Percentiles rank a stretch among this genome's conserved stretches.
Conservation (phyloP, 2,797 vertebrate species). For the Chiloscyllium punctatum region DNA sequence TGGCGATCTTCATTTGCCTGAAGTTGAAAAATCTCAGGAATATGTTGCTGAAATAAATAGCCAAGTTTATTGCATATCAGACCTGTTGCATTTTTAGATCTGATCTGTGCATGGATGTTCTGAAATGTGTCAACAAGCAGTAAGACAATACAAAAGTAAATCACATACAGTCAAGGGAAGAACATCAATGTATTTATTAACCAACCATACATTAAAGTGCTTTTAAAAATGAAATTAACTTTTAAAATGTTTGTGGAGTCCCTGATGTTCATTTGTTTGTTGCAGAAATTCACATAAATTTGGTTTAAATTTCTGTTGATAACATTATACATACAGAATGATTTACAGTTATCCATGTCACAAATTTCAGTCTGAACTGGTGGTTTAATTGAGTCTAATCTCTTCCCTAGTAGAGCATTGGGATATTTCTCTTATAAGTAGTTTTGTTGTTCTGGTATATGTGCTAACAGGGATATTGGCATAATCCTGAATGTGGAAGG, state of each 20-base stretch:
- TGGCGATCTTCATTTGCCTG: neutral
- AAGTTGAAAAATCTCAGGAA: neutral
- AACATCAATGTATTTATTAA: neutral
- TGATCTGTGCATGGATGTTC: neutral
- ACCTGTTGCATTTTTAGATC: neutral
- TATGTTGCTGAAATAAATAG: neutral
- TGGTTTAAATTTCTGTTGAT: neutral
- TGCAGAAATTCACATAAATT: neutral
- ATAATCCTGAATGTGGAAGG: neutral
- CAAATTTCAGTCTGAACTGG: neutral
- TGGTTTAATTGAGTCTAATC: neutral
- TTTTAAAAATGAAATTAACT: neutral
- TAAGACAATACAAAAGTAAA: neutral
- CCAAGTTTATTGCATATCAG: neutral
- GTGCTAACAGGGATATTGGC: neutral
- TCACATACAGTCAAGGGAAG: neutral
- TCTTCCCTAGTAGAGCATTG: neutral
- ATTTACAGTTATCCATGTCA: neutral
- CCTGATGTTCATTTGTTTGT: neutral
- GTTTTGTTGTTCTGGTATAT: neutral
- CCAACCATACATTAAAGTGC: neutral
- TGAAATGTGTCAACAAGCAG: neutral
- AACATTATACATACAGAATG: neutral
- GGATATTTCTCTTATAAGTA: neutral
- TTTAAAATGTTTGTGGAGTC: neutral